A percentile compares a stretch with the other conserved stretches of the same genome.
These are phyloP conservation scores for Apamea epomidion DNA, from an alignment of 2,888 invertebrate species.

Conservation along the genomic window DNA sequence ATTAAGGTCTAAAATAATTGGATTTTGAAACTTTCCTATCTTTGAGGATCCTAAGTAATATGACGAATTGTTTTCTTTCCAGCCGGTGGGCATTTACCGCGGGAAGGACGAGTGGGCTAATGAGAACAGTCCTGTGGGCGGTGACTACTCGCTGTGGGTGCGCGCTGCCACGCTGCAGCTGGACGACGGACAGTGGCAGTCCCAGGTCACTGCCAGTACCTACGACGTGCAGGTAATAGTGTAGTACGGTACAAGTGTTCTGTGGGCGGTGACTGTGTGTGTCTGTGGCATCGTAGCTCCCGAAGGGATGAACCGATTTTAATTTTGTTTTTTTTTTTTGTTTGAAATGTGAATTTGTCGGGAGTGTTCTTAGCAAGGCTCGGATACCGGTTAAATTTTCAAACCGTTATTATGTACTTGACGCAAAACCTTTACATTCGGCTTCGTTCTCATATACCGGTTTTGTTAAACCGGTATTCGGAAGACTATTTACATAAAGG, in stretches of 20 bases:
- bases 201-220: conserved; percentile 97
- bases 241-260: conserved; percentile 91
- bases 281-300: no score
- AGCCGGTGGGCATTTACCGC: conserved; percentile 96
- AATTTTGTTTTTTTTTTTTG: no score
- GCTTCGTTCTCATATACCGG: no score
- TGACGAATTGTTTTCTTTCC: conserved; percentile 76
- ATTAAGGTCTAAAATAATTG: conserved; percentile 40
- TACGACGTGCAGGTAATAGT: conserved; percentile 92
- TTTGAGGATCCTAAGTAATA: background rate
- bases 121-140: conserved; percentile 90
- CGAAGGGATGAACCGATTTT: no score
- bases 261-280: conserved; percentile 93
- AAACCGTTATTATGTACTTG: no score
- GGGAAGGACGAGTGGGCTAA: conserved; percentile 97
- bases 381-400: no score
- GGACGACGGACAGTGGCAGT: conserved; percentile 98
- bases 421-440: no score
- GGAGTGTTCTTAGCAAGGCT: no score
- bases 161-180: conserved; percentile 95
- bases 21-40: conserved; percentile 14
- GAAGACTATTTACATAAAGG: no score
- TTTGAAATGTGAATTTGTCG: no score
- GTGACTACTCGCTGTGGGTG: conserved; percentile 97
- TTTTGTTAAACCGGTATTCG: no score